Percentiles rank a stretch among this genome's conserved stretches.
Conservation (phyloP, 2,113 vertebrate species). For the Calonectris borealis region DNA sequence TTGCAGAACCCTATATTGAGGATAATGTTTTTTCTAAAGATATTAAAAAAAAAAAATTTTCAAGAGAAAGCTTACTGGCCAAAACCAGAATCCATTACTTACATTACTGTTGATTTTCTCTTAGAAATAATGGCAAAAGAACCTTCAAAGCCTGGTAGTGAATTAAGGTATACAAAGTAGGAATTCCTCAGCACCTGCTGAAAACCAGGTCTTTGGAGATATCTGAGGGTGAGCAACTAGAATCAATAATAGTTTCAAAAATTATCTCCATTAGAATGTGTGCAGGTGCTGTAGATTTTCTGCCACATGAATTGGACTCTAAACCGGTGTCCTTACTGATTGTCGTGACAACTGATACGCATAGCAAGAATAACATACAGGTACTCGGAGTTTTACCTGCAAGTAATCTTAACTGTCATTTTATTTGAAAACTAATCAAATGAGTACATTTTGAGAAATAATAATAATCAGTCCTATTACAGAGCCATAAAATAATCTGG, state of each 20-base stretch:
- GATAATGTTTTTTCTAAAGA: not conserved
- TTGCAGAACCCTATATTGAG: not conserved
- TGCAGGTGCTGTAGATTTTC: not conserved
- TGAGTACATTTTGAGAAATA: constrained; percentile 19
- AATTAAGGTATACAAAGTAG: not conserved
- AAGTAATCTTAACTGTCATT: constrained; percentile 26
- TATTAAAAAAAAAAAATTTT: not conserved
- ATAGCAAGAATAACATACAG: not conserved
- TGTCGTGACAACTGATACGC: not conserved
- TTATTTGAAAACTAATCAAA: constrained; percentile 29
- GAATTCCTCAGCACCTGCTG: not conserved
- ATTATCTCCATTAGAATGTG: not conserved
- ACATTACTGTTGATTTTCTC: not conserved
- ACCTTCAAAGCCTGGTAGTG: not conserved
- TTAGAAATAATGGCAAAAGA: not conserved
- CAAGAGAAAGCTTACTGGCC: not conserved
- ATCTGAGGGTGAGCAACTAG: not conserved
- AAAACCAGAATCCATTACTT: not conserved
- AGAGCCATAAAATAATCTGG: not conserved
- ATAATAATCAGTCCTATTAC: not conserved
- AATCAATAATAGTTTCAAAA: not conserved
- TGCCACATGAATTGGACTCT: not conserved
- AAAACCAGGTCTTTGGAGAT: not conserved
- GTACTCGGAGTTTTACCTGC: not conserved
- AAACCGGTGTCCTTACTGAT: not conserved